Evolutionary conservation across 2,113 vertebrate genomes (phyloP), one percentile per base, ranked within the genome.

Genomic region (Saimiri boliviensis): DNA sequence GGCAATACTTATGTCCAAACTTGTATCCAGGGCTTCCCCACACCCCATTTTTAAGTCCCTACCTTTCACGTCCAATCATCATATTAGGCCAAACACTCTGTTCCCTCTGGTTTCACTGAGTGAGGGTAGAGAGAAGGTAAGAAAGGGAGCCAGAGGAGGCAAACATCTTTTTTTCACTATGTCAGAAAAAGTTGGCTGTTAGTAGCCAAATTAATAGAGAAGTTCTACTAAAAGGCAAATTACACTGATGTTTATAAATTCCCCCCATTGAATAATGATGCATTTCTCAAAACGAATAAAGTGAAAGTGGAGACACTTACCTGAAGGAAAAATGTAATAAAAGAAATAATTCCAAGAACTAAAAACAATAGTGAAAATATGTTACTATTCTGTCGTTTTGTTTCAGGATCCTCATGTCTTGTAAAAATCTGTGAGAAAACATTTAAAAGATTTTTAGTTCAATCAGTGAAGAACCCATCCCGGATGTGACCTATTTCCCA

Each of bases 311-410:
- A 93, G 21, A 94, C 47, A 98, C 91, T 71, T 99, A 99, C 99
- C 99, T 99, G 99, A 27, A 99, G 97, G 96, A 99, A 99, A 98
- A 99, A 99, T 40, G 99, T 99, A 93, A 99, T 77, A 87, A 99
- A 99, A 23, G 99, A 99, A 95, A 99, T 0, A 0, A 95, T 98
- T 86, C 99, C 99, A 92, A 99, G 94, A 45, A 73, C 47, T 54
- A 99, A 98, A 98, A 99, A 99, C 97, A 99, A 95, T 86, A 99
- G n/a, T 8, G 99, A 99, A 95, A 99, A 99, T 8, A 99, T 79
- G n/a, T 98, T 92, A 21, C 99, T 96, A 42, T 97, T 98, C 40
- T 98, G 0, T 86, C 97, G 98, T 96, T 96, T 47, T 66, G 20
- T 89, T 99, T 30, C 54, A 97, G 0, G 0, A 40, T 17, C 5